These are phyloP conservation scores for Heteropelma amictum DNA, from an alignment of 2,888 invertebrate species.

Conservation along the genomic window DNA sequence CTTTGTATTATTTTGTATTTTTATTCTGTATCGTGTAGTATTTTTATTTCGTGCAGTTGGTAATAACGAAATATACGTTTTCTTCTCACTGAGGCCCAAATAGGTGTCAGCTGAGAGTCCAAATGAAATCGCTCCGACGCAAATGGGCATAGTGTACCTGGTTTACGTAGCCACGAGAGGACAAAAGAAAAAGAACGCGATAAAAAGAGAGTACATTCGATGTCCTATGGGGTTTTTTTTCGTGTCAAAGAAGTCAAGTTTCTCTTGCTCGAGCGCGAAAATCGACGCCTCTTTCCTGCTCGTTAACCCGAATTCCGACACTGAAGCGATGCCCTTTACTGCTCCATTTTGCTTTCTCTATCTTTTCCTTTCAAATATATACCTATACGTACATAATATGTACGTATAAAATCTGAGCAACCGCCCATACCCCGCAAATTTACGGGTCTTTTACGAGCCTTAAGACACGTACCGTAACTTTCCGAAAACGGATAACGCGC, in stretches of 20 bases:
- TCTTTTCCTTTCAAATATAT: too few relatives aligned
- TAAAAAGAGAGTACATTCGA: neutral
- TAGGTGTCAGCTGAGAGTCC: slow-evolving; percentile 6
- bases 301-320: slow-evolving; percentile 47
- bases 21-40: too few relatives aligned
- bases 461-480: slow-evolving; percentile 46
- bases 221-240: slow-evolving; percentile 4
- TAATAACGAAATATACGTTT: too few relatives aligned
- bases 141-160: neutral
- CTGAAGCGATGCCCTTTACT: slow-evolving; percentile 32
- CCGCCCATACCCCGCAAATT: slow-evolving; percentile 29
- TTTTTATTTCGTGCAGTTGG: too few relatives aligned
- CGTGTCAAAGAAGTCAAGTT: slow-evolving; percentile 33
- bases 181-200: neutral
- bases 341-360: too few relatives aligned
- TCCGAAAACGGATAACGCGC: slow-evolving; percentile 23
- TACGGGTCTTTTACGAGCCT: slow-evolving; percentile 51
- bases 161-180: slow-evolving; percentile 5
- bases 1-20: too few relatives aligned
- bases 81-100: too few relatives aligned
- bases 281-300: slow-evolving; percentile 50
- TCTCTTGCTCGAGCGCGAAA: slow-evolving; percentile 37
- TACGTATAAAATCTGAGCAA: slow-evolving; percentile 11
- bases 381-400: slow-evolving; percentile 3
- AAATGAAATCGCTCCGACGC: neutral